Percentiles rank a stretch among this genome's conserved stretches.
These are phyloP conservation scores for Neolamprologus falcicula DNA, from an alignment of 2,113 vertebrate species.

Conservation along the genomic window DNA sequence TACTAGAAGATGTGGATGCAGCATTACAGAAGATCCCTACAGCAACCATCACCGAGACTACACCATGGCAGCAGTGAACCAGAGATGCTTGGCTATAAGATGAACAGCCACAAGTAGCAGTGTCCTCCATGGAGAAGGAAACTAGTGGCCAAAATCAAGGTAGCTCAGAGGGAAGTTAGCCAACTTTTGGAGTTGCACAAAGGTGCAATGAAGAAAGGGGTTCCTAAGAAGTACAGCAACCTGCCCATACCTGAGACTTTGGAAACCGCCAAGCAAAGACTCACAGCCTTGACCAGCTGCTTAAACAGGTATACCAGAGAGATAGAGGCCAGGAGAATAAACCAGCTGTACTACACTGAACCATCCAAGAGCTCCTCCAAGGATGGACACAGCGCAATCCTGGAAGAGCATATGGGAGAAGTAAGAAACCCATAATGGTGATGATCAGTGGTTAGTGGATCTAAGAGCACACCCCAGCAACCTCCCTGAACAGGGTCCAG, in stretches of 20 bases:
- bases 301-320: background rate
- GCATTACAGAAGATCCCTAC: background rate
- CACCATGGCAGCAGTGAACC: background rate
- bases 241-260: background rate
- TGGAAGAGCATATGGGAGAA: background rate
- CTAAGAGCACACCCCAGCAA: background rate
- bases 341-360: background rate
- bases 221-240: background rate
- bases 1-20: background rate
- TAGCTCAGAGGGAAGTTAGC: background rate
- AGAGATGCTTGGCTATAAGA: background rate
- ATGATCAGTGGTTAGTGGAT: background rate
- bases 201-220: background rate
- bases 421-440: background rate
- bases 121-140: background rate
- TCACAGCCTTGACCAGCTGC: background rate
- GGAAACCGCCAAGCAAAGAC: background rate
- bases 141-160: background rate
- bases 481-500: background rate
- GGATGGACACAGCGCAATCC: background rate
- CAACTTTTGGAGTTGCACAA: background rate
- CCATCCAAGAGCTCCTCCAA: background rate
- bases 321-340: background rate
- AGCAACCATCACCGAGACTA: background rate
- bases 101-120: background rate